Evolutionary conservation across 1,140 invertebrate genomes (phyloP).

Genomic region (Listronotus oregonensis): DNA sequence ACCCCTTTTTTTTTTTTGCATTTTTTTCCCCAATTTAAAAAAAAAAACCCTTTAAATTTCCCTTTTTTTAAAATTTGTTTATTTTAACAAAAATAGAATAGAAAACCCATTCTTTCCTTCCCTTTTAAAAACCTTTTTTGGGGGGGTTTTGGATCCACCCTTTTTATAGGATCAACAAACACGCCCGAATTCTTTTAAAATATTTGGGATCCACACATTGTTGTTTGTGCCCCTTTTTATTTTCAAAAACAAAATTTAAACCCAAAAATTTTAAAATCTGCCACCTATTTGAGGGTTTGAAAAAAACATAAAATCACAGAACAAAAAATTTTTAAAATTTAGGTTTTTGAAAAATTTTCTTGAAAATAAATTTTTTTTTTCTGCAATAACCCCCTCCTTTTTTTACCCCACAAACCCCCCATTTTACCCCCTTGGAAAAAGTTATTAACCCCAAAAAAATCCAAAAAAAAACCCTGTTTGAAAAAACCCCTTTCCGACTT

Average conservation of each 20-base stretch:
- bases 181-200: conserved; percentile 22
- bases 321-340: no score
- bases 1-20: no score
- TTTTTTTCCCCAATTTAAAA: no score
- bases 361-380: no score
- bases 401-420: conserved; percentile 48
- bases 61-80: no score
- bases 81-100: no score
- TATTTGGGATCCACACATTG: conserved; percentile 26
- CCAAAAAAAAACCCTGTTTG: conserved; percentile 54
- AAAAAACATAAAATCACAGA: no score
- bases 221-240: conserved; percentile 17
- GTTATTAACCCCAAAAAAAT: conserved; percentile 53
- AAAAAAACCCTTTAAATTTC: no score
- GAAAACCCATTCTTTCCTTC: not conserved
- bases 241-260: conserved; percentile 5
- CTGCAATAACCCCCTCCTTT: no score
- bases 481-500: conserved; percentile 49
- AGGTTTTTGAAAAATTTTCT: no score
- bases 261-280: no score
- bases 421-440: conserved; percentile 51
- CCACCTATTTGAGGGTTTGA: no score
- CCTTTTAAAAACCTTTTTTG: conserved; percentile 48
- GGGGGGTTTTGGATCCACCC: conserved; percentile 35
- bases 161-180: conserved; percentile 33